These are phyloP conservation scores for Agrochola macilenta DNA, from an alignment of 2,888 invertebrate species.

Conservation along the genomic window DNA sequence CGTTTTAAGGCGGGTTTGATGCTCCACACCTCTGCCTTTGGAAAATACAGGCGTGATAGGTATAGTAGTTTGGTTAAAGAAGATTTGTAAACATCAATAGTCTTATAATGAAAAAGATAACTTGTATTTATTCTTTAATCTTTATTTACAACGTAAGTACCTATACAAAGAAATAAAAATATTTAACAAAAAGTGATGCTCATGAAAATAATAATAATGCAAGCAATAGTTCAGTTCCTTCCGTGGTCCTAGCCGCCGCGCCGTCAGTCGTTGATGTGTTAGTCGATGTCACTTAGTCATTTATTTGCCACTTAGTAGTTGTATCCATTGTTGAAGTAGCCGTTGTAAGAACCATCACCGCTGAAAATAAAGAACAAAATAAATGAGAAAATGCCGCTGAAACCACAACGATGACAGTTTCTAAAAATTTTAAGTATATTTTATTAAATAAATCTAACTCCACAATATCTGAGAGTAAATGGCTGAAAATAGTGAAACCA, in stretches of 20 bases:
- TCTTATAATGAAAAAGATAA: not conserved
- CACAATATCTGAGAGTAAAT: conserved; percentile 10
- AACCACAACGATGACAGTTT: too few species aligned
- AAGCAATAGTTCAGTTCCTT: not conserved
- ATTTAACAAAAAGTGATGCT: conserved; percentile 64
- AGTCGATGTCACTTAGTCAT: conserved; percentile 18
- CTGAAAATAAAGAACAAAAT: conserved; percentile 66
- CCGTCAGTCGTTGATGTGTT: conserved; percentile 17
- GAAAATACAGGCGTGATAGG: not conserved
- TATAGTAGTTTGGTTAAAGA: not conserved
- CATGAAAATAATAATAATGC: conserved; percentile 16
- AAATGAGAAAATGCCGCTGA: not conserved
- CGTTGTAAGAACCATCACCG: conserved; percentile 74
- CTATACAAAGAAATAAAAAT: conserved; percentile 35
- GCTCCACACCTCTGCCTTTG: not conserved
- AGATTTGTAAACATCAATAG: not conserved
- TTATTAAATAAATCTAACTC: not conserved
- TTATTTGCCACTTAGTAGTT: conserved; percentile 63
- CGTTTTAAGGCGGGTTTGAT: not conserved
- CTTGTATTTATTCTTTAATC: conserved; percentile 21
- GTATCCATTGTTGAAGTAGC: conserved; percentile 73
- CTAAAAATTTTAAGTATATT: too few species aligned
- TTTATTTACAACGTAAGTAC: conserved; percentile 67
- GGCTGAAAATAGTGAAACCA: conserved; percentile 14
- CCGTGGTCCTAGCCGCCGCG: not conserved